Evolutionary conservation across 2,113 vertebrate species (phyloP), one percentile per base, ranked within the genome.

Genomic region (Rattus rattus): DNA sequence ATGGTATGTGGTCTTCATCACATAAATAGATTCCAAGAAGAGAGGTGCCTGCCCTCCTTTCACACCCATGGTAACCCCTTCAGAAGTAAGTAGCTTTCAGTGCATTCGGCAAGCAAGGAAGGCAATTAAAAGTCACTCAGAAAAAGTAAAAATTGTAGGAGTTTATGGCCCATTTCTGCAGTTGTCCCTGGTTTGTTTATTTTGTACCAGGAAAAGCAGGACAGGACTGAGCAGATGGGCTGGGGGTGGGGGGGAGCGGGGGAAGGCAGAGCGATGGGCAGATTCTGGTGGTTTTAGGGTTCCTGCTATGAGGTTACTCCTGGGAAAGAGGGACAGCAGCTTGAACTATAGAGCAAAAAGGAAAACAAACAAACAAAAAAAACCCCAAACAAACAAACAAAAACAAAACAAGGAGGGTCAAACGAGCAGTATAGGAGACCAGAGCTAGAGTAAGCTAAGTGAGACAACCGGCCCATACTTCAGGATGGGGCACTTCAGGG

Each of bases 171-270:
- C 36, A 3, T 94, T 81, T 77, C 73, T 61, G 33, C 28, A 49
- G 33, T 73, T 56, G 26, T 65, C 52, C 36, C 11, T 28, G 47
- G 30, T 70, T 72, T 24, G 6, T 79, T 94, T 33, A 20, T 67
- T 92, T 79, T n/a, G 39, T 59, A 39, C 36, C 33, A 72, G 65
- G 47, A 73, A 63, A 84, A 67, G 13, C n/a, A 88, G 59, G 12
- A 28, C 22, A 59, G 28, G 56, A 52, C 84, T 47, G 59, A 20
- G 26, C 43, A 36, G 28, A 20, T 59, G 90, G 65, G 39, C n/a
- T 63, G 7, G 8, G 22, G 4, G 0, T 26, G 5, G 52, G 30
- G 30, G 30, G 30, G 13, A 16, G 13, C 7, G 2, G 22, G 22
- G 12, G 28, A 72, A 24, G 56, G 4, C 20, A 14, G 39, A 26